Evolutionary conservation across 2,113 vertebrate species (phyloP).

Genomic region (Danionella cerebrum): DNA sequence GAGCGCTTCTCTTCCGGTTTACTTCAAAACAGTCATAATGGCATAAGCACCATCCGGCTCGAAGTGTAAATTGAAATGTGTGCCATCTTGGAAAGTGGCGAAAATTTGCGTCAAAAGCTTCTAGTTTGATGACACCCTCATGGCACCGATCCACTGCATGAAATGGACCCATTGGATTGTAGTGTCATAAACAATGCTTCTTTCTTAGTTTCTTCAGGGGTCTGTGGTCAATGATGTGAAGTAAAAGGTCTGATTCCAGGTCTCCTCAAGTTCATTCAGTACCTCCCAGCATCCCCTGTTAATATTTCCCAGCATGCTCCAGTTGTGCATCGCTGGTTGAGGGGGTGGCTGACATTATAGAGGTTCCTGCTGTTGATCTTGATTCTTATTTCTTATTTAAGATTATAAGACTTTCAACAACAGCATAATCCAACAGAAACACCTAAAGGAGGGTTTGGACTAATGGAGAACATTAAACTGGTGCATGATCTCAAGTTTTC

Average conservation of each 20-base stretch:
- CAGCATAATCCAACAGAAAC: conserved; percentile 55
- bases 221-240: conserved; percentile 75
- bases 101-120: no score
- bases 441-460: conserved; percentile 41
- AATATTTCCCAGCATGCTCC: conserved; percentile 47
- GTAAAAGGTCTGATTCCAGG: conserved; percentile 76
- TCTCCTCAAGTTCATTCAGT: conserved; percentile 37
- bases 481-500: conserved; percentile 81
- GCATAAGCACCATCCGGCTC: no score
- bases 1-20: no score
- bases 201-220: neutral
- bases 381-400: conserved; percentile 56
- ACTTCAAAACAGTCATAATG: no score
- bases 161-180: no score
- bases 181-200: no score
- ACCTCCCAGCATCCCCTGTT: conserved; percentile 65
- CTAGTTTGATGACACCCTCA: no score
- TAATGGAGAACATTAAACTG: conserved; percentile 47
- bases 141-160: no score
- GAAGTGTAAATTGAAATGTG: no score
- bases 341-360: conserved; percentile 61
- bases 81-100: no score
- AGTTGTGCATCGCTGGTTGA: conserved; percentile 51
- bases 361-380: conserved; percentile 34
- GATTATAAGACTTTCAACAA: conserved; percentile 38